phyloP scores from a whole-genome alignment of 37 sponge, comb jelly and placozoan species.

The Ephydatia muelleri region DNA sequence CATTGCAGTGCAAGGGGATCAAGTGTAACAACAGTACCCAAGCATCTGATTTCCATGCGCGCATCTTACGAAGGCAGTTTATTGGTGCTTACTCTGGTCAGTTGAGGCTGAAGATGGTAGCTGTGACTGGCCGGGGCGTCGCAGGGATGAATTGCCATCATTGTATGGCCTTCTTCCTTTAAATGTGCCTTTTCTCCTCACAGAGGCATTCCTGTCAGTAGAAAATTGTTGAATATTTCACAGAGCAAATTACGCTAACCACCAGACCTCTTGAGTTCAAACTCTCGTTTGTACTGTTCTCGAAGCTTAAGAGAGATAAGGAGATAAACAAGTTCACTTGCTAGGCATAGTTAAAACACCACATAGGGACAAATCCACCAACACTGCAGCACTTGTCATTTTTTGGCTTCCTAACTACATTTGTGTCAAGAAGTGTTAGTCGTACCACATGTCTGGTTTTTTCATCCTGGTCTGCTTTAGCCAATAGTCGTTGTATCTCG shows the following conservation, averaged over 20 bases:
- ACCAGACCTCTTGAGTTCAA: conserved; percentile 3
- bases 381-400: neutral
- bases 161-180: neutral
- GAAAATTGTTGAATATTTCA: neutral
- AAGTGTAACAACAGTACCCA: too few relatives aligned
- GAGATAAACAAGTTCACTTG: neutral
- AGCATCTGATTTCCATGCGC: neutral
- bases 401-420: neutral
- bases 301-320: conserved; percentile 19
- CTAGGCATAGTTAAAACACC: neutral
- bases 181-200: neutral
- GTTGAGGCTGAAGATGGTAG: neutral
- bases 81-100: neutral
- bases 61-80: too few relatives aligned
- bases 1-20: too few relatives aligned
- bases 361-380: neutral
- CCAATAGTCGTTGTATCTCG: conserved; percentile 28
- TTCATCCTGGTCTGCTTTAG: conserved; percentile 31
- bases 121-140: neutral
- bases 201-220: neutral
- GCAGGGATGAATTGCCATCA: neutral
- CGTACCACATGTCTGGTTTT: conserved; percentile 47
- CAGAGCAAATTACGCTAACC: neutral
- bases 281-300: conserved; percentile 54
- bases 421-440: neutral